Evolutionary conservation across 2,113 vertebrate genomes (phyloP), one percentile per base, ranked within the genome.

Genomic region (Oryzias woworae): DNA sequence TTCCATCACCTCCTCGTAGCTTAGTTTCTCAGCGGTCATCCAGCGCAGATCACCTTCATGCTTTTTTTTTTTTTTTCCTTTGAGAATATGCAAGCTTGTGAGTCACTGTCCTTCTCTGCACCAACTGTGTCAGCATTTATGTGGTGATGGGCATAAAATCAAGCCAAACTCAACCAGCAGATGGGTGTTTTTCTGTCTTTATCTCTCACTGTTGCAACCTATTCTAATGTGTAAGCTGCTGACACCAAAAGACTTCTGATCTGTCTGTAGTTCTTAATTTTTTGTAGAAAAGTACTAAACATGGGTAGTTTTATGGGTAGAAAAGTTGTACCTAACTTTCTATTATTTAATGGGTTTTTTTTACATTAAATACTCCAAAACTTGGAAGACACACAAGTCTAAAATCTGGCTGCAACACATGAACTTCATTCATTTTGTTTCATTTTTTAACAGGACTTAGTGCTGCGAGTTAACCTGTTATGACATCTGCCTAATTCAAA

Each of bases 121-220:
- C 53, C 8, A 15, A 61, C 83, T 71, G 73, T 71, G 83, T 87
- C 83, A 83, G 83, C 81, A 78, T 24, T 66, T 81, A 55, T 77
- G 82, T 71, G 64, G 71, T 73, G 54, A 64, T 49, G 64, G 67
- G 45, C 53, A 58, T 41, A 42, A 44, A 69, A 58, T 67, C 1
- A 0, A 68, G 66, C 62, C 67, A 73, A 77, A 66, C 59, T 70
- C 74, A 71, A 66, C 62, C 62, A 57, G 57, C 66, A 51, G 59
- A 75, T 72, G 46, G 6, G 1, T 17, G 12, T n/a, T 31, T 18
- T 53, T 14, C 24, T 23, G 67, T 65, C 56, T 73, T 46, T 10
- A 22, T 18, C 26, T 3, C 16, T 15, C 18, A 47, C 69, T 69
- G 72, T 64, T 75, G 51, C 43, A 69, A 14, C 57, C 59, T 69